Conservation (phyloP, 2,113 vertebrate genomes). For the Muntiacus muntjak region DNA sequence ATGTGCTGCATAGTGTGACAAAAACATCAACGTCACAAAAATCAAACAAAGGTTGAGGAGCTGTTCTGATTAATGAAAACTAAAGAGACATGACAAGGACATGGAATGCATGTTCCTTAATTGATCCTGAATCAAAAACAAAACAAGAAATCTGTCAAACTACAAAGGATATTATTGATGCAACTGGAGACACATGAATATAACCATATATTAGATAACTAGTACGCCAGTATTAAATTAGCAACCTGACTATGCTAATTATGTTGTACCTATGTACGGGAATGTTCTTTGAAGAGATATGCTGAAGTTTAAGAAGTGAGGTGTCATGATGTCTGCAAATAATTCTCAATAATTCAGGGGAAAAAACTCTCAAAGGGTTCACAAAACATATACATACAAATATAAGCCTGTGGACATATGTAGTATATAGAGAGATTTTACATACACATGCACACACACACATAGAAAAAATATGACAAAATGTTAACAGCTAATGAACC, state of each 20-base stretch:
- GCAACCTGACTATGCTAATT: neutral
- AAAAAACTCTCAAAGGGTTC: neutral
- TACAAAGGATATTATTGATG: neutral
- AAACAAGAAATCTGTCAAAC: neutral
- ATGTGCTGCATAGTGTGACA: fast-evolving
- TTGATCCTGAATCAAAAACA: neutral
- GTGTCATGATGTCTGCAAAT: conserved; percentile 6
- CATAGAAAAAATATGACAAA: neutral
- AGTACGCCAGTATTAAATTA: neutral
- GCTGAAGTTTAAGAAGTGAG: conserved; percentile 4
- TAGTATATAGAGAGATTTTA: neutral
- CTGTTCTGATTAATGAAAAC: neutral
- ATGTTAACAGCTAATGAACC: neutral
- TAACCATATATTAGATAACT: neutral
- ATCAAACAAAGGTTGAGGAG: neutral
- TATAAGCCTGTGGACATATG: neutral
- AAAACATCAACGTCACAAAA: neutral
- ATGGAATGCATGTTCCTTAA: neutral
- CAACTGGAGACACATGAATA: neutral
- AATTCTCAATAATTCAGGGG: neutral
- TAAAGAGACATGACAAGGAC: neutral
- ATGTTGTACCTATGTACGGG: neutral
- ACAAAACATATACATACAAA: neutral
- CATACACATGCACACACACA: neutral
- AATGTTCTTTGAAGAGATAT: conserved; percentile 9